These are phyloP conservation scores for Lethrus apterus DNA, from an alignment of 1,140 invertebrate species.

Conservation along the genomic window DNA sequence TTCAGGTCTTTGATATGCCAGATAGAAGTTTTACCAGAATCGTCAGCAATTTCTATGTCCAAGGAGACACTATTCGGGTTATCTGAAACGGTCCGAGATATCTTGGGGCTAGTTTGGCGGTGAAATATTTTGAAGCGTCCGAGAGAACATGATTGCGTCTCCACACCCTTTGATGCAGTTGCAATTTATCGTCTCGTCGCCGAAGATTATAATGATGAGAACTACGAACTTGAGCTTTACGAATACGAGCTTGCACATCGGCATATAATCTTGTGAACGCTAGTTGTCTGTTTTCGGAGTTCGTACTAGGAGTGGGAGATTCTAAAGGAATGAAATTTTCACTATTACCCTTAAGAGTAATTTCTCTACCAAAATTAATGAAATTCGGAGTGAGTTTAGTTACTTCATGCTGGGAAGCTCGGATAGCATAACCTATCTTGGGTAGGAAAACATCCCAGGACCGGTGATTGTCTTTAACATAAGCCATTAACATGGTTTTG, in stretches of 20 bases:
- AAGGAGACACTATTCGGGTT: not conserved
- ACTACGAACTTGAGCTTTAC: constrained; percentile 16
- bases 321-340: no score
- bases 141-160: constrained; percentile 19
- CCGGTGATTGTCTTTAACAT: no score
- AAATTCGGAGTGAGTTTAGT: not conserved
- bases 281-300: not conserved
- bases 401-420: not conserved
- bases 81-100: constrained; percentile 12
- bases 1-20: constrained; percentile 7
- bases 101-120: constrained; percentile 13
- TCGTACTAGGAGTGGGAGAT: not conserved
- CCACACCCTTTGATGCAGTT: constrained; percentile 19
- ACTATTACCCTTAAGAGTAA: not conserved
- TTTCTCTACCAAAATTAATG: constrained; percentile 3
- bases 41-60: not conserved
- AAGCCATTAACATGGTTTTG: no score
- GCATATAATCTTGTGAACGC: not conserved
- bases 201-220: constrained; percentile 18
- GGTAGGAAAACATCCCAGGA: constrained; percentile 18
- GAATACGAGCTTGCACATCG: not conserved
- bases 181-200: constrained; percentile 15
- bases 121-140: constrained; percentile 14
- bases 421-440: not conserved
- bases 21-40: not conserved